These are phyloP conservation scores for Muntiacus reevesi DNA, from an alignment of 2,113 vertebrate species.

Conservation along the genomic window DNA sequence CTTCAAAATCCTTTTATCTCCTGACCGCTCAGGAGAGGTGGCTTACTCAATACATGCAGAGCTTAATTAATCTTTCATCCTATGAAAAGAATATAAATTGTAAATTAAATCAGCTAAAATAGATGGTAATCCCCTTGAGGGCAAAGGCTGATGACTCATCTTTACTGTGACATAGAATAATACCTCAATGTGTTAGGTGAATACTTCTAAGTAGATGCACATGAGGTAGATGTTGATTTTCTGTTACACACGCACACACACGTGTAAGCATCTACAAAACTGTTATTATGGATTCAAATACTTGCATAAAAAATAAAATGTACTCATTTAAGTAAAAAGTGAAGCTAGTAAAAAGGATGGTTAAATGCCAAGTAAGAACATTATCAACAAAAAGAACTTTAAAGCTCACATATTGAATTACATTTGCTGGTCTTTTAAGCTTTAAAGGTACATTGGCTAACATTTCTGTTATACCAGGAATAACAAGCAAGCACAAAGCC, in stretches of 20 bases:
- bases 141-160: neutral
- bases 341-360: neutral
- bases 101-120: neutral
- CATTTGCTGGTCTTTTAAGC: neutral
- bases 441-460: neutral
- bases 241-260: neutral
- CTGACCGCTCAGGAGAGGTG: neutral
- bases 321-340: neutral
- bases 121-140: neutral
- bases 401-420: neutral
- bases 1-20: neutral
- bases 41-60: neutral
- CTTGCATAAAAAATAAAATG: slow-evolving; percentile 12
- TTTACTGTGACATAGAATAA: neutral
- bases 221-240: neutral
- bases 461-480: neutral
- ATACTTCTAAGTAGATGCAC: neutral
- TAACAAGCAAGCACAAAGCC: neutral
- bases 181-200: neutral
- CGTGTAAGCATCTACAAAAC: neutral
- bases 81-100: neutral
- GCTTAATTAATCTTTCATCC: neutral
- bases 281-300: neutral
- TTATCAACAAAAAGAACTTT: neutral
- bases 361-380: neutral